A percentile compares a stretch with the other conserved stretches of the same genome.
Evolutionary conservation across 2,888 invertebrate species (phyloP).

Genomic region (Melanostoma scalare): DNA sequence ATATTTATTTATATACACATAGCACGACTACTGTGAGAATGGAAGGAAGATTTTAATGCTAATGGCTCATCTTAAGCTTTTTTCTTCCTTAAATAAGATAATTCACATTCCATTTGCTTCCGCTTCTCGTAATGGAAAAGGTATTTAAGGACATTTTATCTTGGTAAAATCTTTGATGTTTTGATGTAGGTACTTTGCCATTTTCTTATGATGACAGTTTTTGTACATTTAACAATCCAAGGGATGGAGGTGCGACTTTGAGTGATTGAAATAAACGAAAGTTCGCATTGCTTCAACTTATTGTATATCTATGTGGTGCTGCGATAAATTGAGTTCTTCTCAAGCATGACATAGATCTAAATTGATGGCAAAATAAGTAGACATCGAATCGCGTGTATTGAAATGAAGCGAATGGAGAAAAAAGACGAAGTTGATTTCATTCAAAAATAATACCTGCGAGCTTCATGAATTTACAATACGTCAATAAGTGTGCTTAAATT

Average conservation of each 20-base stretch:
- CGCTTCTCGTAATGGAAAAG: conserved; percentile 27
- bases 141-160: conserved; percentile 48
- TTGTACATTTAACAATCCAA: not conserved
- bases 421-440: too few relatives aligned
- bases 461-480: too few relatives aligned
- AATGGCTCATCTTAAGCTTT: conserved; percentile 19
- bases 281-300: not conserved
- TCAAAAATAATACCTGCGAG: too few relatives aligned
- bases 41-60: conserved; percentile 16
- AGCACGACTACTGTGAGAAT: conserved; percentile 19
- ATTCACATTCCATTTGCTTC: conserved; percentile 52
- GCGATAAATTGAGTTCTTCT: conserved; percentile 65
- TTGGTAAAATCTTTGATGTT: conserved; percentile 19
- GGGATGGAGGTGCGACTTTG: conserved; percentile 40
- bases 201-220: conserved; percentile 3
- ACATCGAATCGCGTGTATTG: not conserved
- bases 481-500: too few relatives aligned
- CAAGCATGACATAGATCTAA: conserved; percentile 23
- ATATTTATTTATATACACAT: conserved; percentile 34
- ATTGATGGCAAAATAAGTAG: conserved; percentile 40
- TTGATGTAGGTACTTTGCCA: not conserved
- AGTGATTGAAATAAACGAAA: conserved; percentile 56
- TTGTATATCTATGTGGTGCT: not conserved
- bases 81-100: conserved; percentile 56
- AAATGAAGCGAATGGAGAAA: conserved; percentile 7